phyloP scores from a whole-genome alignment of 1,140 invertebrate genomes.

The Danaus melanippus region DNA sequence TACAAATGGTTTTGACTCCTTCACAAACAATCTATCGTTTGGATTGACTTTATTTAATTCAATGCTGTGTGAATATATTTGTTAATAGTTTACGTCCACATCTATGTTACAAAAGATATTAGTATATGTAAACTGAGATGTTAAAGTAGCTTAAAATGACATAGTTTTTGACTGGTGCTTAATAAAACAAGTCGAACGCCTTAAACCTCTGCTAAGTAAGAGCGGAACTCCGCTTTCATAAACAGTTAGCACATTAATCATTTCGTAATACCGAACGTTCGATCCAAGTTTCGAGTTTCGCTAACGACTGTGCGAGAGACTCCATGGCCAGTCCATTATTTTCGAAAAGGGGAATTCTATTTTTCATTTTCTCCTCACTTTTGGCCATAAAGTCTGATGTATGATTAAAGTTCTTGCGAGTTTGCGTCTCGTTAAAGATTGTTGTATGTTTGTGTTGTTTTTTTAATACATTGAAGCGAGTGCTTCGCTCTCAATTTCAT shows the following conservation, averaged over 20 bases:
- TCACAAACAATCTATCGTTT: constrained; percentile 17
- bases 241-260: constrained; percentile 50
- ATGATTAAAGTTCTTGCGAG: constrained; percentile 44
- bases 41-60: no score
- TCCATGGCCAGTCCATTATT: constrained; percentile 58
- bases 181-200: constrained; percentile 17
- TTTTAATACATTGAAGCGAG: neutral
- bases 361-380: constrained; percentile 48
- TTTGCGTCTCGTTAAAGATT: constrained; percentile 18
- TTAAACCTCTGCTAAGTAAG: constrained; percentile 21
- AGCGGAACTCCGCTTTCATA: constrained; percentile 35
- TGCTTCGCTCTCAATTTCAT: no score
- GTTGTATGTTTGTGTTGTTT: constrained; percentile 18
- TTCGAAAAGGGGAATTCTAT: constrained; percentile 49
- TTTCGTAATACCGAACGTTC: constrained; percentile 40
- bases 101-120: no score
- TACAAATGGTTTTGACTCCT: constrained; percentile 31
- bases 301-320: constrained; percentile 54
- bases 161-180: constrained; percentile 4
- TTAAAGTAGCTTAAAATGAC: constrained; percentile 3
- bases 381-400: constrained; percentile 47
- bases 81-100: no score
- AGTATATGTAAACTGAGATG: no score
- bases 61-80: no score
- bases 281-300: constrained; percentile 45